phyloP scores from a whole-genome alignment of 2,113 vertebrate species.

The Heterotis niloticus region DNA sequence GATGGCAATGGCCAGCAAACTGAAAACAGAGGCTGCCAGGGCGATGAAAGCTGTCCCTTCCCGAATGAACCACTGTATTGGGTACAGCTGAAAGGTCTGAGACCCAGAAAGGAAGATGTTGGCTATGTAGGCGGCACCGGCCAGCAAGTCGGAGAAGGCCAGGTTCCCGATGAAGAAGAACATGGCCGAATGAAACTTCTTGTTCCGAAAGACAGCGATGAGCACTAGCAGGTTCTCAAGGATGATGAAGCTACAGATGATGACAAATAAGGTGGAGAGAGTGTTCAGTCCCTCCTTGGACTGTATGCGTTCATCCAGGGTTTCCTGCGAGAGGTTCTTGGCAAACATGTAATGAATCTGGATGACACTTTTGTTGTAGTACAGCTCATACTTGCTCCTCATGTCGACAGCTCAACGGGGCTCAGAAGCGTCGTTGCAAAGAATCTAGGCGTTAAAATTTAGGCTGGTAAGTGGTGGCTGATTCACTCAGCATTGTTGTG shows the following conservation, averaged over 20 bases:
- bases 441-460: too few species aligned
- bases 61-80: slow-evolving; percentile 87
- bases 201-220: slow-evolving; percentile 80
- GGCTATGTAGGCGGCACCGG: slow-evolving; percentile 81
- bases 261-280: slow-evolving; percentile 66
- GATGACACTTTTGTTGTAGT: slow-evolving; percentile 76
- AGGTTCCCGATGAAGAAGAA: slow-evolving; percentile 94
- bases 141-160: slow-evolving; percentile 86
- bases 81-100: slow-evolving; percentile 69
- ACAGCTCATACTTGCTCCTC: slow-evolving; percentile 80
- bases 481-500: slow-evolving; percentile 27
- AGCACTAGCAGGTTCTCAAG: slow-evolving; percentile 90
- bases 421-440: slow-evolving; percentile 38
- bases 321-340: slow-evolving; percentile 58
- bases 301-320: slow-evolving; percentile 16
- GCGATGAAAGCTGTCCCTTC: slow-evolving; percentile 92
- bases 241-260: slow-evolving; percentile 83
- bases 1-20: slow-evolving; percentile 89
- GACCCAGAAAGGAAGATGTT: slow-evolving; percentile 82
- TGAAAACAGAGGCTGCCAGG: slow-evolving; percentile 85
- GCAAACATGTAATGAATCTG: slow-evolving; percentile 73
- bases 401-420: slow-evolving; percentile 61
- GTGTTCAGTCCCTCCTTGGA: slow-evolving; percentile 26
- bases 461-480: slow-evolving; percentile 41
- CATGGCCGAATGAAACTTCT: slow-evolving; percentile 92